Evolutionary conservation across 2,797 vertebrate species (phyloP).

Genomic region (Ptychobarbus kaznakovi): DNA sequence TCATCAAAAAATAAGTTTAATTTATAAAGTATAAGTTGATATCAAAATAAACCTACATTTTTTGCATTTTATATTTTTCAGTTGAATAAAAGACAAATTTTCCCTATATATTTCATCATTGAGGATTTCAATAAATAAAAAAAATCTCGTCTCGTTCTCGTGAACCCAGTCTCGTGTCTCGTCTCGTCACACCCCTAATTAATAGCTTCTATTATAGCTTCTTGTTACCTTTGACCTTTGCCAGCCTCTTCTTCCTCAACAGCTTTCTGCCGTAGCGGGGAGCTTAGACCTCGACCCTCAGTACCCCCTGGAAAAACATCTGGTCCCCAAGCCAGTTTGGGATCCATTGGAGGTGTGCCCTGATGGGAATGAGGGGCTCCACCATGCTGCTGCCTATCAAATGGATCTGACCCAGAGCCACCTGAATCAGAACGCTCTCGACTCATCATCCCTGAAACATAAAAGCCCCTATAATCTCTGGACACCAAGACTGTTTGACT

Average conservation of each 20-base stretch:
- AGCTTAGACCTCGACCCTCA: conserved; percentile 82
- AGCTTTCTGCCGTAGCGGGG: conserved; percentile 83
- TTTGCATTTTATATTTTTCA: too few species aligned
- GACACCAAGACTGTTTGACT: not conserved
- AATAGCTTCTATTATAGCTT: not conserved
- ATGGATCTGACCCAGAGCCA: conserved; percentile 89
- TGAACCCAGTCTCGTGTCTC: too few species aligned
- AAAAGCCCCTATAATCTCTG: not conserved
- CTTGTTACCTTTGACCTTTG: conserved; percentile 83
- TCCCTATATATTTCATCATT: too few species aligned
- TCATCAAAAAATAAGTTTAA: too few species aligned
- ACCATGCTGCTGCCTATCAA: conserved; percentile 85
- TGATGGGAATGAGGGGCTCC: conserved; percentile 78
- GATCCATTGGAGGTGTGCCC: conserved; percentile 90
- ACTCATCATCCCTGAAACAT: conserved; percentile 82
- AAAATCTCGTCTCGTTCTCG: too few species aligned
- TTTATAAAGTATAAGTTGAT: too few species aligned
- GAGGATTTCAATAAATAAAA: too few species aligned
- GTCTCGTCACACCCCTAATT: too few species aligned
- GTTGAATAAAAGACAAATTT: too few species aligned
- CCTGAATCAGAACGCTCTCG: conserved; percentile 92
- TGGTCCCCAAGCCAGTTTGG: conserved; percentile 89
- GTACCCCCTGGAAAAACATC: conserved; percentile 82
- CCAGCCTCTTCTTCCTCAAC: conserved; percentile 86
- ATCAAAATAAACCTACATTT: too few species aligned